Evolutionary conservation across 1,140 invertebrate genomes (phyloP), one percentile per base, ranked within the genome.

Genomic region (Homalodisca vitripennis): DNA sequence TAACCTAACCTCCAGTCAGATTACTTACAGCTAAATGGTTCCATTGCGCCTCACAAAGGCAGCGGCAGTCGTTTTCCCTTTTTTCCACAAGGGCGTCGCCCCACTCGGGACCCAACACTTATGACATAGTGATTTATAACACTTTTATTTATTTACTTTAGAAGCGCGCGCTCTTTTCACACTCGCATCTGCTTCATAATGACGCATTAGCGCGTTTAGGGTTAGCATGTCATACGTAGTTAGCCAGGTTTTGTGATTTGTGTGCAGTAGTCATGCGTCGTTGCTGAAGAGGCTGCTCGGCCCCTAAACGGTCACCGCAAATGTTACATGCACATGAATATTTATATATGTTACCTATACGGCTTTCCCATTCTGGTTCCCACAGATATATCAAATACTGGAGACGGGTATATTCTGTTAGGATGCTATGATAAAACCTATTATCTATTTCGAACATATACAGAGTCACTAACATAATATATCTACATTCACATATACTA

Each of bases 91-190:
- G 55, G 55, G 55, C 55, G 55, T 13, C 55, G 55, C 55, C 55
- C 55, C 55, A 60, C 55, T 60, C 55, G 14, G 55, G 2, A 13
- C 55, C 48, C 17, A 41, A 24, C 55, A 60, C 55, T 60, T 60
- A 60, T 60, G 55, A 60, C 55, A 60, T 60, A 60, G 55, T 60
- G 55, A 60, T 60, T 60, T 60, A 60, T 60, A 60, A 60, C 55
- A 60, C 55, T 60, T 60, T 60, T 60, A 60, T 60, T 60, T 60
- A 60, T 60, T 60, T 60, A 60, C 55, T 60, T 60, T 2, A 17
- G 34, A 41, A 41, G 34, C 34, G 34, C 34, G 34, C 34, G 55
- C 55, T 60, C 55, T 60, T 60, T 60, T 60, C 55, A 60, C 55
- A 60, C 55, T 60, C 55, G n/a, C 55, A 60, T 60, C 55, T 60